Conservation (phyloP, 2,113 vertebrate species). For the Cephalopholis sonnerati region DNA sequence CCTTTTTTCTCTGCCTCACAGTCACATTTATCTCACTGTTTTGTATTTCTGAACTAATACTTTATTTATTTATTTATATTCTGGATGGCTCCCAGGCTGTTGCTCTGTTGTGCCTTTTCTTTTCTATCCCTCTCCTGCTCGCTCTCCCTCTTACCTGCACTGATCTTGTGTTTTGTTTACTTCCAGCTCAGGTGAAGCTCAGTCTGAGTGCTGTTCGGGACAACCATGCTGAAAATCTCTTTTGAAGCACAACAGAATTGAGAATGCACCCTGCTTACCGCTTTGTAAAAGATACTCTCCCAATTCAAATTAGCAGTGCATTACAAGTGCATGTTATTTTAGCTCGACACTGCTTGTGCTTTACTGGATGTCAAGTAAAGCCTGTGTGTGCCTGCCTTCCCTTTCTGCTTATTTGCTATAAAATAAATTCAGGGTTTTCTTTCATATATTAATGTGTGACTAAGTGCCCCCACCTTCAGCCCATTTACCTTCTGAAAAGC, state of each 20-base stretch:
- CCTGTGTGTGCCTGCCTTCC: background rate
- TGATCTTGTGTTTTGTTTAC: conserved; percentile 21
- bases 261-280: background rate
- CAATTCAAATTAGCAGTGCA: conserved; percentile 28
- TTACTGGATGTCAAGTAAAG: conserved; percentile 3
- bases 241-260: conserved; percentile 1
- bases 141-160: background rate
- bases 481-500: conserved; percentile 31
- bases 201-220: conserved; percentile 10
- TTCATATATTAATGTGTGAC: conserved; percentile 12
- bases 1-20: background rate
- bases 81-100: background rate
- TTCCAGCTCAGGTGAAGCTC: background rate
- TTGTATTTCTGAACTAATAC: conserved; percentile 4
- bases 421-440: conserved; percentile 18
- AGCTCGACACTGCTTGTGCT: background rate
- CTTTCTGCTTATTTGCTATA: background rate
- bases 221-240: conserved; percentile 7
- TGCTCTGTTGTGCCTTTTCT: background rate
- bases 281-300: conserved; percentile 5
- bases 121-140: background rate
- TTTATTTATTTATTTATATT: background rate
- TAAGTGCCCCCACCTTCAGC: conserved; percentile 16
- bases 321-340: conserved; percentile 3
- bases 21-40: background rate